These are phyloP conservation scores for Solenopsis invicta DNA, from an alignment of 1,140 invertebrate species.

Conservation along the genomic window DNA sequence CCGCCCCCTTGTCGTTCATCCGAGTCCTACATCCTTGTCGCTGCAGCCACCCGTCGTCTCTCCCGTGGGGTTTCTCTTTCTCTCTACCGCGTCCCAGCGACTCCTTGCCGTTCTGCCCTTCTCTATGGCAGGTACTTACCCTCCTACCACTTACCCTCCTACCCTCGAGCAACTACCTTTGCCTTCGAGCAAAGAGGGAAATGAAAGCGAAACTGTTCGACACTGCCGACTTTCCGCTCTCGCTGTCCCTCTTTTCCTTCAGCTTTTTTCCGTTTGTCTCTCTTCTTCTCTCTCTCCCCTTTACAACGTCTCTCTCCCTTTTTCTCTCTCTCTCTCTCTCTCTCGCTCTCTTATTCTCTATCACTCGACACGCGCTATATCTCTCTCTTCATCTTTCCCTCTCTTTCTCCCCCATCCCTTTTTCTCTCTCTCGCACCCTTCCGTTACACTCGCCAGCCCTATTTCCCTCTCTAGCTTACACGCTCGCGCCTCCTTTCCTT, in stretches of 20 bases:
- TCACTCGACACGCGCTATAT: slow-evolving; percentile 37
- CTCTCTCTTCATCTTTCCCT: slow-evolving; percentile 31
- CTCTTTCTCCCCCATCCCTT: slow-evolving; percentile 50
- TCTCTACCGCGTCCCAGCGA: slow-evolving; percentile 27
- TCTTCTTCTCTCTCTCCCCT: slow-evolving; percentile 59
- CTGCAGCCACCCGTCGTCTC: slow-evolving; percentile 27
- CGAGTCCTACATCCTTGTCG: slow-evolving; percentile 18
- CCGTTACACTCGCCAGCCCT: slow-evolving; percentile 46
- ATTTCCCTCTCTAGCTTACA: slow-evolving; percentile 61
- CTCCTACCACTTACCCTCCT: slow-evolving; percentile 68
- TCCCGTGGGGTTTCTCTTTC: slow-evolving; percentile 43
- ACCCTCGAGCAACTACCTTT: slow-evolving; percentile 72
- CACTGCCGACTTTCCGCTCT: slow-evolving; percentile 68
- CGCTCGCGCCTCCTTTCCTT: slow-evolving; percentile 63
- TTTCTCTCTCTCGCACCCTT: slow-evolving; percentile 31
- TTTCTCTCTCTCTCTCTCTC: slow-evolving; percentile 64
- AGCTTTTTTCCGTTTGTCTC: slow-evolving; percentile 48
- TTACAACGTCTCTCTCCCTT: slow-evolving; percentile 6
- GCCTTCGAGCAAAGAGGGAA: slow-evolving; percentile 78
- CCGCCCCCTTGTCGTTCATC: neutral
- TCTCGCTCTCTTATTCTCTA: slow-evolving; percentile 61
- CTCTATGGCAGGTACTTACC: slow-evolving; percentile 66
- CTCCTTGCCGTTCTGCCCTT: slow-evolving; percentile 60
- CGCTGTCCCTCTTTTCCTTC: slow-evolving; percentile 35
- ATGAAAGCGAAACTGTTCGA: slow-evolving; percentile 81